Percentiles rank a stretch among this genome's conserved stretches.
phyloP scores from a whole-genome alignment of 37 sponge, comb jelly and placozoan species.

The Aphrocallistes beatrix region DNA sequence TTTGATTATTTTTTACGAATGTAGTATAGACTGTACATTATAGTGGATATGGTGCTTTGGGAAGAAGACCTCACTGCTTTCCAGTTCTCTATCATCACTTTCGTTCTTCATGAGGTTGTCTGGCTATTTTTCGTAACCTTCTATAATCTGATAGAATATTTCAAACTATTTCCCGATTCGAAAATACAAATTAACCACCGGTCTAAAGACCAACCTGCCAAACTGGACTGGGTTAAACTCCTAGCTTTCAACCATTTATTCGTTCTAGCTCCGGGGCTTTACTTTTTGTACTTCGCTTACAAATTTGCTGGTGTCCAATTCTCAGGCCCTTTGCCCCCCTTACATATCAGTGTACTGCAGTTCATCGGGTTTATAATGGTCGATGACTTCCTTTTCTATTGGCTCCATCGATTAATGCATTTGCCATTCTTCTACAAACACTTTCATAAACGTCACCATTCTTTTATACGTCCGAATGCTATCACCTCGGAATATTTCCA shows the following conservation, averaged over 20 bases:
- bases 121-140: not conserved
- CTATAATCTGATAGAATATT: conserved; percentile 17
- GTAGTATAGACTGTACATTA: no score
- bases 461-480: conserved; percentile 29
- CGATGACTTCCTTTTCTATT: conserved; percentile 48
- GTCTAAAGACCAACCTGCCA: not conserved
- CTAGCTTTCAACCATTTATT: conserved; percentile 21
- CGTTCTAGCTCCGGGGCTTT: not conserved
- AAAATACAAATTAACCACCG: conserved; percentile 16
- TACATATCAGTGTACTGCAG: conserved; percentile 23
- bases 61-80: not conserved
- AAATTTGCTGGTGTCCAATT: not conserved
- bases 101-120: not conserved
- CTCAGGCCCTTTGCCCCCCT: conserved; percentile 20
- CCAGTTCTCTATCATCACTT: not conserved
- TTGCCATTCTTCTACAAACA: conserved; percentile 44
- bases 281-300: not conserved
- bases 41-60: not conserved
- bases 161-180: not conserved
- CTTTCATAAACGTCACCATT: conserved; percentile 53
- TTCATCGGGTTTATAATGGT: conserved; percentile 25
- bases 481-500: conserved; percentile 35
- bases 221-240: not conserved
- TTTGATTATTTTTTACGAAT: no score
- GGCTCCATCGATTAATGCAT: conserved; percentile 47